Base-by-base conservation (phyloP, 1,140 invertebrate genomes). In the Saccostrea cuccullata region DNA sequence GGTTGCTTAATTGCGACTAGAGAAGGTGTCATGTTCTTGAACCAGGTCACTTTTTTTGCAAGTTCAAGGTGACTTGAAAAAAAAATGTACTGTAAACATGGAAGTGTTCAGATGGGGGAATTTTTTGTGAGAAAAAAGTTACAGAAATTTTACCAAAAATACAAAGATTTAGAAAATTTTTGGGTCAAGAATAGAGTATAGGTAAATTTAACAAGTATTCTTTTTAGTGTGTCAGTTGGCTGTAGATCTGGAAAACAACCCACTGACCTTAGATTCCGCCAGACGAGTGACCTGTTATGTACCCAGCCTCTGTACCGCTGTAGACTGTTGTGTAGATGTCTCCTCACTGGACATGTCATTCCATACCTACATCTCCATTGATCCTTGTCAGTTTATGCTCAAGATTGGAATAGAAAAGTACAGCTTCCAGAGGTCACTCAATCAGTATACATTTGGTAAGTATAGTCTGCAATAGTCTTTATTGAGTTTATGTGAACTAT, bases 331-430 rank as follows among this genome's bases (percentile, higher is more conserved):
- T 47, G 40, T 47, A 47, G 40, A 47, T 47, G 40, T 47, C 40
- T 6, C 40, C 3, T 13, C 55, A n/a, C 26, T 87, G 17, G 36
- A 84, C 30, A 84, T 85, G 73, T 83, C 58, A 23, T 88, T 90
- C 60, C 58, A 90, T 17, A 67, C 85, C 2, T 86, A 85, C 55
- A 9, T 86, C 11, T 36, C 85, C 23, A 55, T 90, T 13, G 87
- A 90, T 55, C 67, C 87, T 15, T 90, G 89, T 73, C 70, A 86
- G 26, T 90, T 83, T 55, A 26, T 73, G 5, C 58, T 90, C 36
- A 88, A 60, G 30, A 58, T 90, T 26, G 89, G 89, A 12, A 88
- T 90, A 40, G 89, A 90, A 67, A 88, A 86, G n/a, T 82, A 86
- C n/a, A 26, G 55, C 55, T 90, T 73, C n/a, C 88, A 84, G n/a